phyloP scores from a whole-genome alignment of 2,888 invertebrate genomes.

The Salticus scenicus region DNA sequence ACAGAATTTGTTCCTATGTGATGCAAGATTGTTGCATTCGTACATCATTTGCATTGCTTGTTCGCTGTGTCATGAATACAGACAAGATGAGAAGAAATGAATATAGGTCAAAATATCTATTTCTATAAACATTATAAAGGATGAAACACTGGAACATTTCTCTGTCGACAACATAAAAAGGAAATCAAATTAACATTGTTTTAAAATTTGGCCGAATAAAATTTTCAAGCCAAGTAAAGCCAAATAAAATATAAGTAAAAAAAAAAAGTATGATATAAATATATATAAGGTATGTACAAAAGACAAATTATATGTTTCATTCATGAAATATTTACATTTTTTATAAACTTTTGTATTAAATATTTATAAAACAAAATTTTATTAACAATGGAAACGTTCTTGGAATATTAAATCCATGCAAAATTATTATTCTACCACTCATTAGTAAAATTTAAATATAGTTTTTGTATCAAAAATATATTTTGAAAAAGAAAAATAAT shows the following conservation, averaged over 20 bases:
- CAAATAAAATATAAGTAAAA: no score
- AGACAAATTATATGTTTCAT: neutral
- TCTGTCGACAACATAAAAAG: neutral
- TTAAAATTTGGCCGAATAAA: neutral
- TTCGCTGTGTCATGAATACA: conserved; percentile 11
- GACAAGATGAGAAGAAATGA: neutral
- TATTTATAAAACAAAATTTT: no score
- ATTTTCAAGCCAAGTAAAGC: neutral
- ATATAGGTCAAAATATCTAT: conserved; percentile 2
- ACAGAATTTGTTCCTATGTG: conserved; percentile 10
- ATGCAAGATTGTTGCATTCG: conserved; percentile 24
- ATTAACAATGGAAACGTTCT: no score
- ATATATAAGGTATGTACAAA: neutral
- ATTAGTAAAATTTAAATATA: no score
- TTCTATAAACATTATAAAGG: neutral
- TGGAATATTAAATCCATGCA: no score
- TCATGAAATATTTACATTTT: neutral
- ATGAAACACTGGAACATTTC: neutral
- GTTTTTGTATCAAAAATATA: no score
- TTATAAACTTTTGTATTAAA: no score
- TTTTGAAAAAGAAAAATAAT: no score
- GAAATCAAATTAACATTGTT: neutral
- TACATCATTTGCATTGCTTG: conserved; percentile 16
- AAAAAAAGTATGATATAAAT: no score
- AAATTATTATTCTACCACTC: no score